Evolutionary conservation across 2,888 invertebrate genomes (phyloP).

Genomic region (Coenonympha glycerion): DNA sequence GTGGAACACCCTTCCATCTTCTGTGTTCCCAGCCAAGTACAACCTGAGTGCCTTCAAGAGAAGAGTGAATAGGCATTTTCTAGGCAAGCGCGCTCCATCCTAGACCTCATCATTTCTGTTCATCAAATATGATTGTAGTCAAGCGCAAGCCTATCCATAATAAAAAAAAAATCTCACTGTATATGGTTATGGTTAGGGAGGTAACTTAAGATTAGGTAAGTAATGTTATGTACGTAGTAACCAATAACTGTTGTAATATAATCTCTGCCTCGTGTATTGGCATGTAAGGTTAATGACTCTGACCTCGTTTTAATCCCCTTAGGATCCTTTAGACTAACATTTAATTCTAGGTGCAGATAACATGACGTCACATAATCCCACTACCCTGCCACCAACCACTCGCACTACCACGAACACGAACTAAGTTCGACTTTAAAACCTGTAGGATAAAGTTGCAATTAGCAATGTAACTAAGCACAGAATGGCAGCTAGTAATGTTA

Average conservation of each 20-base stretch:
- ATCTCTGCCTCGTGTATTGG: constrained; percentile 7
- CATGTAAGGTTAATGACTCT: constrained; percentile 17
- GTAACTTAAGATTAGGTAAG: no score
- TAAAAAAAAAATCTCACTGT: no score
- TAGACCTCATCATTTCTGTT: no score
- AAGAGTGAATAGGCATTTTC: no score
- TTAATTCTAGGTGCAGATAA: constrained; percentile 27
- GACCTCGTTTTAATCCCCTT: constrained; percentile 20
- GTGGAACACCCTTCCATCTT: no score
- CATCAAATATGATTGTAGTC: no score
- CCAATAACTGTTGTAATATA: neutral
- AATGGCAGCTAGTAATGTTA: constrained; percentile 17
- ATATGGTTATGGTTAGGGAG: no score
- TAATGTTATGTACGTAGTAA: neutral
- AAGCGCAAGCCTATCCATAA: no score
- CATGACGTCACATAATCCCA: constrained; percentile 25
- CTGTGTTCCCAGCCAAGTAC: no score
- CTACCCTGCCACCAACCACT: constrained; percentile 15
- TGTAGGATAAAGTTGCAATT: constrained; percentile 14
- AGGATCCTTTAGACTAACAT: constrained; percentile 22
- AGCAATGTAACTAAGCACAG: constrained; percentile 6
- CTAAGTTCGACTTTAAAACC: constrained; percentile 18
- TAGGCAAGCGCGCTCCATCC: no score
- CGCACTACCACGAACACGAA: constrained; percentile 8
- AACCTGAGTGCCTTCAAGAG: no score